Evolutionary conservation across 2,888 invertebrate genomes (phyloP), one percentile per base, ranked within the genome.

Genomic region (Caenorhabditis japonica): DNA sequence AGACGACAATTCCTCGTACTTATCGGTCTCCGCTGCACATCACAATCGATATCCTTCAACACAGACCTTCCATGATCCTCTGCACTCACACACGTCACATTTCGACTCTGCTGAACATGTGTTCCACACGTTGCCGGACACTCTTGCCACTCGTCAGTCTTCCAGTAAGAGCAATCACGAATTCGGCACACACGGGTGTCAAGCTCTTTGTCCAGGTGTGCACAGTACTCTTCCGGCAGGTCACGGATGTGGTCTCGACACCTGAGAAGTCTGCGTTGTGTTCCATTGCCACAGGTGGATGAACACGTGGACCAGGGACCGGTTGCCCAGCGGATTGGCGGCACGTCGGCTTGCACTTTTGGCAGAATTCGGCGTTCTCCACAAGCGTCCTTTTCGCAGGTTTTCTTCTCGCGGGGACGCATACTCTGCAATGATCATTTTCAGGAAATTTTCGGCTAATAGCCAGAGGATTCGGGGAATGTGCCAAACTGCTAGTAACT

Each of bases 251-350:
- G 74, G 72, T 81, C 81, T 34, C 82, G 77, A 38, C 85, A 85
- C 21, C 79, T 75, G 36, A 82, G 73, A 55, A 78, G 75, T 25
- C 84, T 83, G 46, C 88, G 81, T 80, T 89, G 88, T 74, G 83
- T 86, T 12, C 89, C 89, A 8, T 80, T 82, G 8, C 88, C 89
- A 84, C 89, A 89, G 1, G 88, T 83, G 1, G 84, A 80, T n/a
- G 89, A 88, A 76, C 89, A 89, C 86, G 76, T 72, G 15, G 80
- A 75, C 85, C 85, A 85, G 4, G 83, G 80, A 1, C 84, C 85
- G 12, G 81, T 82, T 7, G 84, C 83, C 85, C 85, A 85, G 60
- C 82, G 73, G 30, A 77, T 75, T 19, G 76, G 64, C 23, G 77
- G 80, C 10, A 76, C 69, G 12, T 77, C 77, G 21, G 74, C 73